Base-by-base conservation (phyloP, 2,113 vertebrate genomes). In the Ploceus nigricollis region DNA sequence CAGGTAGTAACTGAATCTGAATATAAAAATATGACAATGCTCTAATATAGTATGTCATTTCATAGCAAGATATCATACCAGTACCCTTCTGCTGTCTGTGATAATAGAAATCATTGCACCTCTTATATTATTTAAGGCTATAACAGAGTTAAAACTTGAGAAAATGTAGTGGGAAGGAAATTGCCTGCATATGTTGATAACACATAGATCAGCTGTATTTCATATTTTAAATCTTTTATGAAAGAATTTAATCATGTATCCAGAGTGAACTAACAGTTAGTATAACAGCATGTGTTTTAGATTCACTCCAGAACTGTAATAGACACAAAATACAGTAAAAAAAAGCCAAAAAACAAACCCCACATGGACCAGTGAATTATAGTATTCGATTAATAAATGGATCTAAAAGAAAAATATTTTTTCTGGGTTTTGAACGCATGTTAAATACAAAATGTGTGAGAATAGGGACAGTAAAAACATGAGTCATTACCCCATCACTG, bases 31-130 rank as follows among this genome's bases (percentile, higher is more conserved):
- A 56, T 64, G 82, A 88, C 48, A 83, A 8, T 14, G 93, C n/a
- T 89, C 54, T 95, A 88, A 94, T 66, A 82, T 15, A 89, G 28
- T 64, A 54, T 57, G 66, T 53, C 39, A 42, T 56, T 87, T 50
- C 54, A 28, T 35, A 89, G 35, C 23, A 73, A 89, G 35, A 63
- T 85, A n/a, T 4, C 64, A 15, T 78, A 40, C 89, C 89, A 84
- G 15, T 47, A 84, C n/a, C 42, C 23, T 94, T 95, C 84, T 94
- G 86, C 84, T 97, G 31, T 87, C 78, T 89, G 69, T 95, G 95
- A 96, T 96, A 95, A 97, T 75, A 92, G 51, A 80, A 92, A 84
- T 89, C 70, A 90, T 82, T 83, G 33, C 65, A 87, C 40, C 25
- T 87, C 31, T 68, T 72, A 37, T 82, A 93, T 78, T 94, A 96